Conservation (phyloP, 2,113 vertebrate genomes). For the Peromyscus californicus region DNA sequence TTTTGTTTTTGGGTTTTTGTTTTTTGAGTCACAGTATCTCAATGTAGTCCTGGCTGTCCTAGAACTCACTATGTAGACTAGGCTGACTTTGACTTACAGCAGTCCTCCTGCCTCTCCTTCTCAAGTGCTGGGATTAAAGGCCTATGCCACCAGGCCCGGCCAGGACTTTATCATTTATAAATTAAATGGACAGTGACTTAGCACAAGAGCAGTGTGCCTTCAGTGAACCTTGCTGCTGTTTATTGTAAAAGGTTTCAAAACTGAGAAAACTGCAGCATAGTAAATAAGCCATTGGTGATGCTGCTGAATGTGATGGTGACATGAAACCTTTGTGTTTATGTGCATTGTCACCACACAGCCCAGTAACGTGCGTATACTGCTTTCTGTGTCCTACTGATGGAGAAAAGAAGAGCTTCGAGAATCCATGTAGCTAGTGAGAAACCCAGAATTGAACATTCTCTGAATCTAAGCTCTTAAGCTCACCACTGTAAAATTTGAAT, state of each 20-base stretch:
- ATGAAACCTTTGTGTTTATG: slow-evolving; percentile 5
- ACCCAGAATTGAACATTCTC: neutral
- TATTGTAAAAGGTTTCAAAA: slow-evolving; percentile 49
- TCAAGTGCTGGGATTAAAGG: neutral
- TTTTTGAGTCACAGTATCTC: neutral
- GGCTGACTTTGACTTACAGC: neutral
- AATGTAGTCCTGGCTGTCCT: neutral
- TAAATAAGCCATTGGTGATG: slow-evolving; percentile 1
- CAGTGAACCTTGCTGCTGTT: neutral
- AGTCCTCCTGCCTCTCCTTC: neutral
- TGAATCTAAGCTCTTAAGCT: neutral
- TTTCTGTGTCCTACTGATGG: slow-evolving; percentile 13
- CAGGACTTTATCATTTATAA: slow-evolving; percentile 12
- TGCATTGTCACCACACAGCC: neutral
- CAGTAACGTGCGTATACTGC: neutral
- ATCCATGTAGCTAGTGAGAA: neutral
- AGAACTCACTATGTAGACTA: neutral
- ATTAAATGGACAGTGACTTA: neutral
- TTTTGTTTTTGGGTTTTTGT: no score
- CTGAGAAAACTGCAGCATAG: neutral
- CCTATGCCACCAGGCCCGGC: neutral
- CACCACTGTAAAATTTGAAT: neutral
- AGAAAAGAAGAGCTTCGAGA: slow-evolving; percentile 22
- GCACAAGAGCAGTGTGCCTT: neutral
- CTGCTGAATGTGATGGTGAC: neutral